phyloP scores from a whole-genome alignment of 1,140 invertebrate genomes.

The Dinoponera quadriceps region DNA sequence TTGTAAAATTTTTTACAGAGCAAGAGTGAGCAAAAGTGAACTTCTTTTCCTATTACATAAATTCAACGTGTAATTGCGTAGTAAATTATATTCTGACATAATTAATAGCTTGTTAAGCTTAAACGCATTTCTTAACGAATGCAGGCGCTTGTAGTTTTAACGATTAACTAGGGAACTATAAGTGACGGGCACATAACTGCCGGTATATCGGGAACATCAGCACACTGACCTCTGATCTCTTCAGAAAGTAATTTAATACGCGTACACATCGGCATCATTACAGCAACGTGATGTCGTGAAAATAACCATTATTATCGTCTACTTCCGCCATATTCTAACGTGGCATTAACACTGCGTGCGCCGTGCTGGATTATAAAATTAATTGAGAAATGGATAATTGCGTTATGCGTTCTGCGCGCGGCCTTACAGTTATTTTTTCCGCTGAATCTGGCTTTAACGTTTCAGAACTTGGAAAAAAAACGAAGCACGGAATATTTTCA shows the following conservation, averaged over 20 bases:
- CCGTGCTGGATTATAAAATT: neutral
- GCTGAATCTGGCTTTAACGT: no score
- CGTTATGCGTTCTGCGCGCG: no score
- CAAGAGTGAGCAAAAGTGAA: no score
- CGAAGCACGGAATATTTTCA: no score
- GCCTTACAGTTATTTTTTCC: no score
- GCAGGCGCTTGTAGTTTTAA: neutral
- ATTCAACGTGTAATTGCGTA: neutral
- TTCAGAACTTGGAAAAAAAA: no score
- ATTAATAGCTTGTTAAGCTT: constrained; percentile 18
- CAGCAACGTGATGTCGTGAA: neutral
- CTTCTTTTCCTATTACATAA: neutral
- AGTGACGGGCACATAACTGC: constrained; percentile 55
- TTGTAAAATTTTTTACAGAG: neutral
- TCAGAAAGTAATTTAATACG: constrained; percentile 31
- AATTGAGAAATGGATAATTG: neutral
- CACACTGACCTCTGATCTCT: constrained; percentile 58
- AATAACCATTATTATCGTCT: constrained; percentile 6
- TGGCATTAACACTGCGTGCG: neutral
- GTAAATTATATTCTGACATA: neutral
- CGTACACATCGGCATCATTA: neutral
- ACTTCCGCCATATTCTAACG: neutral
- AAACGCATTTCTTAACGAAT: neutral
- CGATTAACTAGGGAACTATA: constrained; percentile 25
- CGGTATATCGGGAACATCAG: constrained; percentile 46